Evolutionary conservation across 2,888 invertebrate genomes (phyloP), one percentile per base, ranked within the genome.

Genomic region (Pachydiplax longipennis): DNA sequence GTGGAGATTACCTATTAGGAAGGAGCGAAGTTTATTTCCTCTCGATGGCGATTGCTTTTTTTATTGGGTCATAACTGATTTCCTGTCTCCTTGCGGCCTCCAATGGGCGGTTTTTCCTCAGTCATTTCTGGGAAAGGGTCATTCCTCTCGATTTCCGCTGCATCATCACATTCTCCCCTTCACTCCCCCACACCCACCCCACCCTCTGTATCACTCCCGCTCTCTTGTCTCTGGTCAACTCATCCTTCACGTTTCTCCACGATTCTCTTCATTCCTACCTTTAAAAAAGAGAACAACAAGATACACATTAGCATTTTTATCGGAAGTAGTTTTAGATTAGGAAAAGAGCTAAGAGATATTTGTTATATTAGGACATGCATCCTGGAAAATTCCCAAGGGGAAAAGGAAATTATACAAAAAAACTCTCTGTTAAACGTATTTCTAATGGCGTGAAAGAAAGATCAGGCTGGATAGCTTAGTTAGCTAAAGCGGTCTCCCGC

Each of bases 41-140:
- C 37, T n/a, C n/a, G 12, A 58, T 37, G 61, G 61, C 87, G 87
- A 87, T 87, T 87, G 87, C 87, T 87, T 87, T 87, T 87, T 87
- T 61, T 87, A 37, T 35, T 53, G n/a, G 37, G n/a, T 87, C 87
- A 87, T 37, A 87, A 87, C 87, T 87, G 58, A 87, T 87, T 87
- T 87, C 87, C 87, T 87, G 25, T n/a, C 87, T 35, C 37, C 37
- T 80, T 35, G 35, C 37, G 35, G 31, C 37, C 37, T 81, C 40
- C 81, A 37, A 37, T 81, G 40, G 80, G 37, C 37, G 37, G 35
- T 37, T 31, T 37, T 13, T 18, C 61, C 31, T 10, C 6, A n/a
- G n/a, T 65, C 65, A 25, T 65, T 65, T 25, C n/a, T 25, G 25
- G 73, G 31, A 73, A 31, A 31, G 31, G 73, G 73, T 73, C 73